Evolutionary conservation across 2,113 vertebrate genomes (phyloP).

Genomic region (Potamarius usumacintae): DNA sequence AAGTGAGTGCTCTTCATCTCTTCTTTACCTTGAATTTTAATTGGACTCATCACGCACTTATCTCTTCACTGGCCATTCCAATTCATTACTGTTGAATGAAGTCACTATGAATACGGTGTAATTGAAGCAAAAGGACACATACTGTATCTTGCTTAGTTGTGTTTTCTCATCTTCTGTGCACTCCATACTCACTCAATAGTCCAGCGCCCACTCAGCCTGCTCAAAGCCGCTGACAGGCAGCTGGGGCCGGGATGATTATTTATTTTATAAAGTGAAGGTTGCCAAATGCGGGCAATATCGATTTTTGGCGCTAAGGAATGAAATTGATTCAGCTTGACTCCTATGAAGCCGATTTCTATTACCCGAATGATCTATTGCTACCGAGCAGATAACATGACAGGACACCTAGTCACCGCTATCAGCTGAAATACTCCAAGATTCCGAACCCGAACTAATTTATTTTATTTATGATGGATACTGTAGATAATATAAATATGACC

Average conservation of each 20-base stretch:
- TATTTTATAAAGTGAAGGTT: conserved; percentile 70
- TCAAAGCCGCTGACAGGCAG: conserved; percentile 10
- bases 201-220: conserved; percentile 19
- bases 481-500: background rate
- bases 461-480: background rate
- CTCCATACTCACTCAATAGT: conserved; percentile 24
- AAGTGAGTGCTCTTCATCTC: conserved; percentile 84
- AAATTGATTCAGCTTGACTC: conserved; percentile 62
- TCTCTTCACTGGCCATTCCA: conserved; percentile 33
- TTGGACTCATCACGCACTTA: conserved; percentile 18
- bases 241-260: conserved; percentile 61
- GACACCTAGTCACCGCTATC: conserved; percentile 62
- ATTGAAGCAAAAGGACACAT: conserved; percentile 17
- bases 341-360: conserved; percentile 58
- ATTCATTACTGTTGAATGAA: conserved; percentile 2
- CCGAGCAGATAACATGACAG: conserved; percentile 74
- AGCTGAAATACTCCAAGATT: conserved; percentile 92
- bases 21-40: conserved; percentile 47
- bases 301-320: conserved; percentile 72
- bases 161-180: conserved; percentile 10
- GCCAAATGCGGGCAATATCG: conserved; percentile 73
- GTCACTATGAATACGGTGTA: background rate
- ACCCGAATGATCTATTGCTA: conserved; percentile 74
- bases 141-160: conserved; percentile 21
- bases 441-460: conserved; percentile 40